Base-by-base conservation (phyloP, 2,888 invertebrate genomes). In the Cephus rjabovi region DNA sequence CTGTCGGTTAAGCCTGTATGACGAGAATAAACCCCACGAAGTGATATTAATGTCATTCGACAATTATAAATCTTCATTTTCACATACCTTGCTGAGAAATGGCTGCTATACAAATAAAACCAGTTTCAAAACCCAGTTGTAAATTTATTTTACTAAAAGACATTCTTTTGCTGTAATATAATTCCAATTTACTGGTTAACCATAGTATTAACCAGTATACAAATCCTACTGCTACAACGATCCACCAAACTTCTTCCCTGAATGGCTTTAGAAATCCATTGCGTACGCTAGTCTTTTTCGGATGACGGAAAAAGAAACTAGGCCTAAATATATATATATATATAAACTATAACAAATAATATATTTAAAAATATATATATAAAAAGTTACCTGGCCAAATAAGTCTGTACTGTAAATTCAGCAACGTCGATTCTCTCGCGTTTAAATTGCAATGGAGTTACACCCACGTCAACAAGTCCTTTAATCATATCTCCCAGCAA, bases 251-350 rank as follows among this genome's bases (percentile, higher is more conserved):
- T 1, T 89, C 87, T 68, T 88, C 88, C 11, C 93, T 92, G 73
- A 96, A 92, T 0, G 96, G 95, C 40, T 94, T 93, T 0, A 95
- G 92, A 88, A 95, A 96, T 35, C 95, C 94, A 70, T 94, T 93
- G 80, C 93, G 94, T 84, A 94, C 93, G 34, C 93, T 93, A 0
- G 93, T 92, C 70, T 93, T 93, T 83, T 94, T 94, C 0, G 96
- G 95, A 87, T 95, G 95, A 0, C 95, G 94, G 86, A 95, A 95
- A 79, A 96, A 94, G 86, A 96, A 95, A 74, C 93, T 92, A 2
- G 94, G 94, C 80, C 95, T 95, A 87, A 40, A 88, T 88, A 81
- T 73, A 37, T 74, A 12, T 37, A 23, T 6, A 9, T 9, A 23
- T 56, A 56, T 40, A 4, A 40, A 40, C 6, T 40, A 40, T 40